Percentiles rank a stretch among this genome's conserved stretches.
Conservation (phyloP, 2,113 vertebrate genomes). For the Carassius gibelio region DNA sequence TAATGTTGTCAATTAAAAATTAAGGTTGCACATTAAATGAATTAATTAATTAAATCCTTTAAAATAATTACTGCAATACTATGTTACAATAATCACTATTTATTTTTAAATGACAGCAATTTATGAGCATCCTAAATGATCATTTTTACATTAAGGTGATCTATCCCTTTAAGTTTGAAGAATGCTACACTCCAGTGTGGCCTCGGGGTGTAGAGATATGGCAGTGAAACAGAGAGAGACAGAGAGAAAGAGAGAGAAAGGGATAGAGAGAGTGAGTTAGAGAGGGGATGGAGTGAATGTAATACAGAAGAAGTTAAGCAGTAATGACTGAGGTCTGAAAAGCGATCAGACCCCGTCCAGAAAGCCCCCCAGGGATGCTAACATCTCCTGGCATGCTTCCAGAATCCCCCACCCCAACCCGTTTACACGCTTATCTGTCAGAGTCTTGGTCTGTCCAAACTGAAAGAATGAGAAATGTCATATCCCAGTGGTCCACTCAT, state of each 20-base stretch:
- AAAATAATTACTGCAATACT: too few relatives aligned
- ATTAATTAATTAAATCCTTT: too few relatives aligned
- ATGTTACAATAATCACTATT: background rate
- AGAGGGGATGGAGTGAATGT: background rate
- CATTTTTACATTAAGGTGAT: background rate
- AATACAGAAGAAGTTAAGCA: constrained; percentile 46
- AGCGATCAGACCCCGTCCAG: background rate
- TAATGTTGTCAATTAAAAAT: too few relatives aligned
- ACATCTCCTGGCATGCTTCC: constrained; percentile 41
- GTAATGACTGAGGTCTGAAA: constrained; percentile 48
- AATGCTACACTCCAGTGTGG: background rate
- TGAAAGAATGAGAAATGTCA: constrained; percentile 38
- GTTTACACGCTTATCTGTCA: background rate
- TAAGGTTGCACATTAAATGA: too few relatives aligned
- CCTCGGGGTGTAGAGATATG: constrained; percentile 10
- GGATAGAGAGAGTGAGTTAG: background rate
- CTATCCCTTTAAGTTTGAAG: background rate
- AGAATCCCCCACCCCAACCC: constrained; percentile 12
- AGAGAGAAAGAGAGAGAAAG: background rate
- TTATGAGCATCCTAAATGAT: background rate
- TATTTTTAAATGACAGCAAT: background rate
- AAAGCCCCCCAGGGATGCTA: constrained; percentile 36
- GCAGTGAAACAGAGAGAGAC: background rate
- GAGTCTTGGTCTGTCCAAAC: constrained; percentile 13
- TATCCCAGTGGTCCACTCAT: constrained; percentile 23